A percentile compares a stretch with the other conserved stretches of the same genome.
phyloP scores from a whole-genome alignment of 1,140 invertebrate genomes.

The Cylas formicarius region DNA sequence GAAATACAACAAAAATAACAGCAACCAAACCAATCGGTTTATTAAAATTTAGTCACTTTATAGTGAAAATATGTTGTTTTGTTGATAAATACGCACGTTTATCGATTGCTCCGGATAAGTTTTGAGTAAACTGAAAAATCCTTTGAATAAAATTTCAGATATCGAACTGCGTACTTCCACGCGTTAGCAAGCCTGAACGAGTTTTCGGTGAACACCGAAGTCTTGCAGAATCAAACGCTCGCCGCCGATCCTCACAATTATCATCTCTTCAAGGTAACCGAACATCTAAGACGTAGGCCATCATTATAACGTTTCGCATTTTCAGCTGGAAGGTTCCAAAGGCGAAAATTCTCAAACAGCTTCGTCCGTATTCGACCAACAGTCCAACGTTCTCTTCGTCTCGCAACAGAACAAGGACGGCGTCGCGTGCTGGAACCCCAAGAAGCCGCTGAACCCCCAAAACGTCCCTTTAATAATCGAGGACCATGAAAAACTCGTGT shows the following conservation, averaged over 20 bases:
- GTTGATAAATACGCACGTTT: not conserved
- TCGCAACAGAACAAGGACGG: slow-evolving; percentile 59
- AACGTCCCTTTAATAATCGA: slow-evolving; percentile 53
- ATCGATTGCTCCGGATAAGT: not conserved
- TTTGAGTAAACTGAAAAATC: slow-evolving; percentile 1
- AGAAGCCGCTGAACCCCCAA: slow-evolving; percentile 47
- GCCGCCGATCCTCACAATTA: slow-evolving; percentile 36
- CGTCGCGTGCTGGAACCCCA: slow-evolving; percentile 63
- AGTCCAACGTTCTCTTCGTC: slow-evolving; percentile 55
- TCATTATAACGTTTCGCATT: slow-evolving; percentile 20
- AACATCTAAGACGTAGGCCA: too few species aligned
- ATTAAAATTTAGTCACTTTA: slow-evolving; percentile 4
- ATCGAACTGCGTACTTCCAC: slow-evolving; percentile 67
- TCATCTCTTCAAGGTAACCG: slow-evolving; percentile 34
- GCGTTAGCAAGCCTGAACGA: slow-evolving; percentile 66
- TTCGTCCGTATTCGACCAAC: slow-evolving; percentile 51
- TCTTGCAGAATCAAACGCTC: slow-evolving; percentile 61
- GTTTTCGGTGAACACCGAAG: slow-evolving; percentile 61
- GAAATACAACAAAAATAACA: too few species aligned
- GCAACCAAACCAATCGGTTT: not conserved
- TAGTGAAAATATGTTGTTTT: not conserved
- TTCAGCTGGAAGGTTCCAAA: slow-evolving; percentile 51
- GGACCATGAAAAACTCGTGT: slow-evolving; percentile 54
- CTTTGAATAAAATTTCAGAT: slow-evolving; percentile 38
- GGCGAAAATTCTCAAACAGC: slow-evolving; percentile 54